A percentile compares a stretch with the other conserved stretches of the same genome.
Conservation (phyloP, 2,113 vertebrate genomes). For the Poecile atricapillus region DNA sequence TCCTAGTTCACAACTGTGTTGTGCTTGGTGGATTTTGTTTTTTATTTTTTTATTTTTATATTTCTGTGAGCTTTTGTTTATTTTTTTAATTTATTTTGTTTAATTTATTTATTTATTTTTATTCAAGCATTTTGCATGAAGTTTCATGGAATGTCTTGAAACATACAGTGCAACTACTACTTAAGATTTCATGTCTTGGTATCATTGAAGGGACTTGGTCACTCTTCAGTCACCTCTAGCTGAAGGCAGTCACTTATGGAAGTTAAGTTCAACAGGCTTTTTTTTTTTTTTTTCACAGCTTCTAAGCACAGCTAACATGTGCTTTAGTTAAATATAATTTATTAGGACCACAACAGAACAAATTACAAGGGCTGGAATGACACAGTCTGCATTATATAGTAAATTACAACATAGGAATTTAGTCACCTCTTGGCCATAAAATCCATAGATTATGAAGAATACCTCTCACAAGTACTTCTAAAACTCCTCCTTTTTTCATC, state of each 20-base stretch:
- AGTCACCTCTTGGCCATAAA: not conserved
- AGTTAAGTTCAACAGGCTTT: not conserved
- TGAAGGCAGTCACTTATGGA: not conserved
- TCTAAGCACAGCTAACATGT: not conserved
- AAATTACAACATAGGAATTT: not conserved
- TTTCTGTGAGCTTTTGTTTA: not conserved
- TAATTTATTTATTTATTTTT: not conserved
- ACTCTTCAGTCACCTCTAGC: not conserved
- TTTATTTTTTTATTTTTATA: not conserved
- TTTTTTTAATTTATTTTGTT: fast-evolving
- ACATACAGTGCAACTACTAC: fast-evolving
- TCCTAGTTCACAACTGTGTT: too few relatives aligned
- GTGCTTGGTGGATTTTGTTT: not conserved
- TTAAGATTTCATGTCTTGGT: not conserved
- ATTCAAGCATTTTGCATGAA: not conserved
- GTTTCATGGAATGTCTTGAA: not conserved
- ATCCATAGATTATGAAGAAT: not conserved
- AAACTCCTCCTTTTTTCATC: not conserved
- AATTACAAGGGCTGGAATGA: not conserved
- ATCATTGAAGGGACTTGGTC: not conserved
- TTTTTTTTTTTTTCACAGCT: not conserved
- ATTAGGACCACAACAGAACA: not conserved
- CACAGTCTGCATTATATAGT: not conserved
- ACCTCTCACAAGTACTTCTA: not conserved
- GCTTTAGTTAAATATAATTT: not conserved